Evolutionary conservation across 2,888 invertebrate genomes (phyloP), one percentile per base, ranked within the genome.

Genomic region (Oeneis ivallda): DNA sequence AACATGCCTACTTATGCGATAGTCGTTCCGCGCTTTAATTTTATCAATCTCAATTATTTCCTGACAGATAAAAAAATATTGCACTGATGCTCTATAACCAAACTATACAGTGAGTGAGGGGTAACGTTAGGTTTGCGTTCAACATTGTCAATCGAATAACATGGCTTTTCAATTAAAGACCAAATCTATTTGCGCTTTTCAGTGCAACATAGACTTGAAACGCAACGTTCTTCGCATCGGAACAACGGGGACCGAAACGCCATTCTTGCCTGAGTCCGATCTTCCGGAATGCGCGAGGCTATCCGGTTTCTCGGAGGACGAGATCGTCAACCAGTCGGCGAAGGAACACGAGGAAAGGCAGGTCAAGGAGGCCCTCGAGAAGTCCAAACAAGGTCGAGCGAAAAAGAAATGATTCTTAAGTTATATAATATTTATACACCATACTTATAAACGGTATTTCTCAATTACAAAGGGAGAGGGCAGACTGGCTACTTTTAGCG

Each of bases 151-250:
- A 26, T 26, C 26, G 26, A 26, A 26, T 26, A 26, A 26, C 26
- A 26, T 5, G 26, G 26, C 2, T 4, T 5, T 26, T 26, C 26
- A 26, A 5, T 26, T 2, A 26, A 26, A 26, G 13, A 32, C 11
- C 13, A n/a, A 32, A 37, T 9, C 4, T 8, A 1, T n/a, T 53
- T 52, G 17, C 5, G 17, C 5, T 34, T 0, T 45, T 62, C 76
- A 96, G 95, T 99, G 98, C 86, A 95, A 95, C 74, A 98, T 99
- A 75, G 98, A 99, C 86, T 90, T 99, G 75, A 96, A 96, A 81
- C 93, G 94, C 56, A 98, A 98, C 86, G 94, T 97, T 3, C 92
- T 99, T 41, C 94, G 94, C 71, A 99, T 99, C 77, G 99, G 99
- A 45, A 99, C 99, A 0, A 98, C 98, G 0, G 97, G 97, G 41